Evolutionary conservation across 2,888 invertebrate species (phyloP), one percentile per base, ranked within the genome.

Genomic region (Choristoneura rosaceana): DNA sequence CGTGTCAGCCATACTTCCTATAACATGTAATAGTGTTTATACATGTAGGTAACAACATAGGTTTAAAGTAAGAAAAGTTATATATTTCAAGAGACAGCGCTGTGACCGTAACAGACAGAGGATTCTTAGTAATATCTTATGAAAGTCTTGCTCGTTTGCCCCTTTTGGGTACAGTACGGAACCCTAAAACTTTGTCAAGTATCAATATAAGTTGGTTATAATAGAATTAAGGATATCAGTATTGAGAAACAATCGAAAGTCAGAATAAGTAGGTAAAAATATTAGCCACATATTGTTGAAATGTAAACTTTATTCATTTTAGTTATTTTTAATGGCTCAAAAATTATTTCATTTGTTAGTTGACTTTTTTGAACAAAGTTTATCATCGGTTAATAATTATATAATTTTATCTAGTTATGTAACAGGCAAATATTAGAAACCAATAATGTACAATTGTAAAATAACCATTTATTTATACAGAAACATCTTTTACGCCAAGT

Each of bases 211-310:
- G 64, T 50, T 25, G 25, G 25, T 25, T 25, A 50, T 63, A 25
- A 64, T 64, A 69, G 25, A 41, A 64, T 64, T 69, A 73, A 50
- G 43, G 43, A 41, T 64, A 73, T 41, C 73, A 73, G 71, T 73
- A 73, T 73, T 73, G 58, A 73, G 55, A 68, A 58, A 67, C 41
- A 69, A 25, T 25, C 25, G 25, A 25, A 25, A 25, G 59, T 60
- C 66, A 58, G 69, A 69, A 69, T 73, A 60, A 14, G 71, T n/a
- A 71, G 71, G 15, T n/a, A 52, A 68, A 50, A 59, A 52, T 38
- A 17, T 38, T 71, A 62, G 47, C 62, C 62, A 63, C 12, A 38
- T 68, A 62, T 71, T 12, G 7, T 33, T 2, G 58, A 43, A 58
- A 8, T 62, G 50, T 43, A 67, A 38, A 15, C 25, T 58, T 58